These are phyloP conservation scores for Euzophera pinguis DNA, from an alignment of 2,888 invertebrate species.

Conservation along the genomic window DNA sequence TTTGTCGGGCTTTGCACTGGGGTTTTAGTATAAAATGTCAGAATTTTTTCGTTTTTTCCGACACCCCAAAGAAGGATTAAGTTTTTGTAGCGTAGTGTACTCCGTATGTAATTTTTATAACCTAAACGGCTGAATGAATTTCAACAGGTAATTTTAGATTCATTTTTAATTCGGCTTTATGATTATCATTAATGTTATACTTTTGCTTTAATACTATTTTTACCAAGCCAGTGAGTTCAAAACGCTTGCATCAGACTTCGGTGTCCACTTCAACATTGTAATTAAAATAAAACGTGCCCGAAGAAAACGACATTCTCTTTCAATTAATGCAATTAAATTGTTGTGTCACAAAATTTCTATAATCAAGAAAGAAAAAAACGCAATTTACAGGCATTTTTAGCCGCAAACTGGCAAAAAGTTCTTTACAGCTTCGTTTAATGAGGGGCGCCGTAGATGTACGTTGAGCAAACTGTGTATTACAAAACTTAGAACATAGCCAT, in stretches of 20 bases:
- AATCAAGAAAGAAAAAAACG: background rate
- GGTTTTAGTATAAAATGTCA: constrained; percentile 2
- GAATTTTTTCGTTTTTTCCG: too few relatives aligned
- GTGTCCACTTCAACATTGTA: too few relatives aligned
- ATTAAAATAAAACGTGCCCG: background rate
- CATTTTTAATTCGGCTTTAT: too few relatives aligned
- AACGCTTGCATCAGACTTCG: too few relatives aligned
- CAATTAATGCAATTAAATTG: background rate
- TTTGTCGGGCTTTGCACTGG: constrained; percentile 30
- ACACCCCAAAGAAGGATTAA: too few relatives aligned
- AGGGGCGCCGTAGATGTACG: constrained; percentile 47
- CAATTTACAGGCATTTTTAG: constrained; percentile 42
- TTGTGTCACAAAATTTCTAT: background rate
- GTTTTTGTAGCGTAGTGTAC: too few relatives aligned
- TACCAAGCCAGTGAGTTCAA: too few relatives aligned
- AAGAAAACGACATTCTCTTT: background rate
- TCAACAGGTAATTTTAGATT: too few relatives aligned
- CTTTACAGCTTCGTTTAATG: constrained; percentile 53
- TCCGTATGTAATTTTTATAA: too few relatives aligned
- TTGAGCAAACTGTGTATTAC: constrained; percentile 35
- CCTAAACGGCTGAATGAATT: too few relatives aligned
- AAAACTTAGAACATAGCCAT: background rate
- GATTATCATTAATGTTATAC: too few relatives aligned
- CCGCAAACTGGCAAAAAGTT: constrained; percentile 52
- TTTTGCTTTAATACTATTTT: too few relatives aligned